Percentiles rank a stretch among this genome's conserved stretches.
Evolutionary conservation across 1,140 invertebrate genomes (phyloP).

Genomic region (Formica exsecta): DNA sequence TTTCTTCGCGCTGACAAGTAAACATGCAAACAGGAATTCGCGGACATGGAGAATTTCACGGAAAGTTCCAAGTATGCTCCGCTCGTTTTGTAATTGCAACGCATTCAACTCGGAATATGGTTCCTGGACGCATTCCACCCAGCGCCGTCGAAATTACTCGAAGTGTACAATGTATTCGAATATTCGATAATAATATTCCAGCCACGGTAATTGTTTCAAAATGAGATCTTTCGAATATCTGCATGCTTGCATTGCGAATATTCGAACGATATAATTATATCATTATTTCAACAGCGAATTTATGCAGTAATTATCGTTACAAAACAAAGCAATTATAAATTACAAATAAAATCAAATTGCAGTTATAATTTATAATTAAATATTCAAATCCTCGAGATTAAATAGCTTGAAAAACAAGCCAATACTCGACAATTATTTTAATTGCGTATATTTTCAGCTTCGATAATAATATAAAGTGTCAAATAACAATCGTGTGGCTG

Average conservation of each 20-base stretch:
- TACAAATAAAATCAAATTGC: conserved; percentile 3
- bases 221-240: conserved; percentile 12
- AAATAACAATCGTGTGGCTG: conserved; percentile 5
- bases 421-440: background rate
- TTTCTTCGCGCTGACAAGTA: conserved; percentile 37
- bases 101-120: conserved; percentile 55
- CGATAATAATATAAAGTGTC: background rate
- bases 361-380: background rate
- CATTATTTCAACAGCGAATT: conserved; percentile 16
- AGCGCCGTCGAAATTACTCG: conserved; percentile 40
- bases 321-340: conserved; percentile 27
- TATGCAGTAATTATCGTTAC: background rate
- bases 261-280: conserved; percentile 36
- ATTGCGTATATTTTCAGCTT: background rate
- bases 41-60: conserved; percentile 23
- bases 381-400: background rate
- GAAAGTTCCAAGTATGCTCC: conserved; percentile 17
- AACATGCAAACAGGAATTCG: conserved; percentile 24
- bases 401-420: background rate
- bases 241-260: conserved; percentile 23
- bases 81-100: conserved; percentile 55
- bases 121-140: conserved; percentile 61
- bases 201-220: conserved; percentile 39
- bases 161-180: conserved; percentile 53
- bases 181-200: conserved; percentile 46